Percentiles rank a stretch among this genome's conserved stretches.
These are phyloP conservation scores for Nephrotoma appendiculata DNA, from an alignment of 2,888 invertebrate genomes.

Conservation along the genomic window DNA sequence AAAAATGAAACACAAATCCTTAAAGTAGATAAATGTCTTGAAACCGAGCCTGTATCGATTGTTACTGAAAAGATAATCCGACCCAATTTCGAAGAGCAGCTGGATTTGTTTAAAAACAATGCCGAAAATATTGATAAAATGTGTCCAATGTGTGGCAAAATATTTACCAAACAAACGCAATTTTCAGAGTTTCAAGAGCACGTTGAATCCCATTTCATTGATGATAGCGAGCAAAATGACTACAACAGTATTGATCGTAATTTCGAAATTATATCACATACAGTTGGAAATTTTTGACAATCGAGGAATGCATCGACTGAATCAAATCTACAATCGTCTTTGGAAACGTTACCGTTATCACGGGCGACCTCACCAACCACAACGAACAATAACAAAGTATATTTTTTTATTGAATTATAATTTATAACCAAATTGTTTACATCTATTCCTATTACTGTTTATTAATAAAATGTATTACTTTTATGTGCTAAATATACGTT, in stretches of 20 bases:
- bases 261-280: conserved; percentile 35
- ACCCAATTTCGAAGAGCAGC: not conserved
- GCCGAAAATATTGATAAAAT: conserved; percentile 36
- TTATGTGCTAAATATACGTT: not conserved
- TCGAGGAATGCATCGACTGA: not conserved
- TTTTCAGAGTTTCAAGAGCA: conserved; percentile 58
- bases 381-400: not conserved
- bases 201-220: conserved; percentile 61
- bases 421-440: not conserved
- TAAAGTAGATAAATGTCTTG: conserved; percentile 30
- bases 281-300: conserved; percentile 32
- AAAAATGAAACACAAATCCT: conserved; percentile 26
- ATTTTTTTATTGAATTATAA: not conserved
- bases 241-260: conserved; percentile 38
- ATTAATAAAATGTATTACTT: not conserved
- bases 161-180: conserved; percentile 39
- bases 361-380: not conserved
- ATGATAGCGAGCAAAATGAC: conserved; percentile 33
- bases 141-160: conserved; percentile 61
- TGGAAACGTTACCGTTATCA: not conserved
- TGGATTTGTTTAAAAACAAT: conserved; percentile 20
- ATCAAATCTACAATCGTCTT: not conserved
- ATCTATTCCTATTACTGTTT: not conserved
- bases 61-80: not conserved
- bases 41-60: conserved; percentile 22